A percentile compares a stretch with the other conserved stretches of the same genome.
These are phyloP conservation scores for Eupeodes latifasciatus DNA, from an alignment of 2,888 invertebrate species.

Conservation along the genomic window DNA sequence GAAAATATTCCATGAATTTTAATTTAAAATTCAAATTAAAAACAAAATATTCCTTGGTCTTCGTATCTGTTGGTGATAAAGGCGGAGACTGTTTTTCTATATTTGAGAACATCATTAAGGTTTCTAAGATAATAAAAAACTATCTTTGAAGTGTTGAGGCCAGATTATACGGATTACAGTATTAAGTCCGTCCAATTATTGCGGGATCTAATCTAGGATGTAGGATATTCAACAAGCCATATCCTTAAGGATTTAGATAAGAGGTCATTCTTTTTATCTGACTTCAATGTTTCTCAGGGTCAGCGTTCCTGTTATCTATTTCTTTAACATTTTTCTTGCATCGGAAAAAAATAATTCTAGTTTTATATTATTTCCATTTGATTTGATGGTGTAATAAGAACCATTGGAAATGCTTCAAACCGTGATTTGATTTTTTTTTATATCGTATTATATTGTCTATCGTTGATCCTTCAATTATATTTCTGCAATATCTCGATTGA, in stretches of 20 bases:
- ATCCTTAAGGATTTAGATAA: slow-evolving; percentile 23
- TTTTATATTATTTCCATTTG: slow-evolving; percentile 21
- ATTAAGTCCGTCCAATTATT: slow-evolving; percentile 42
- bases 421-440: slow-evolving; percentile 22
- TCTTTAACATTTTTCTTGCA: background rate
- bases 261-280: slow-evolving; percentile 25
- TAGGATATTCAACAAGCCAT: slow-evolving; percentile 19
- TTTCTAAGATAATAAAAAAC: background rate
- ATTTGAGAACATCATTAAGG: slow-evolving; percentile 10
- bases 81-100: background rate
- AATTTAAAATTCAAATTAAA: background rate
- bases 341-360: slow-evolving; percentile 12
- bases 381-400: slow-evolving; percentile 31
- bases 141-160: slow-evolving; percentile 22
- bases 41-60: background rate
- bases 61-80: background rate
- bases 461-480: background rate
- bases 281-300: slow-evolving; percentile 23
- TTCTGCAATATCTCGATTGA: background rate
- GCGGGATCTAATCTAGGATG: background rate
- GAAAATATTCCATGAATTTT: background rate
- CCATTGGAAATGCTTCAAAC: slow-evolving; percentile 21
- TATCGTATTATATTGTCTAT: background rate
- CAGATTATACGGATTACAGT: slow-evolving; percentile 33
- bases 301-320: background rate